A percentile compares a stretch with the other conserved stretches of the same genome.
Evolutionary conservation across 2,113 vertebrate species (phyloP).

Genomic region (Mormoops blainvillei): DNA sequence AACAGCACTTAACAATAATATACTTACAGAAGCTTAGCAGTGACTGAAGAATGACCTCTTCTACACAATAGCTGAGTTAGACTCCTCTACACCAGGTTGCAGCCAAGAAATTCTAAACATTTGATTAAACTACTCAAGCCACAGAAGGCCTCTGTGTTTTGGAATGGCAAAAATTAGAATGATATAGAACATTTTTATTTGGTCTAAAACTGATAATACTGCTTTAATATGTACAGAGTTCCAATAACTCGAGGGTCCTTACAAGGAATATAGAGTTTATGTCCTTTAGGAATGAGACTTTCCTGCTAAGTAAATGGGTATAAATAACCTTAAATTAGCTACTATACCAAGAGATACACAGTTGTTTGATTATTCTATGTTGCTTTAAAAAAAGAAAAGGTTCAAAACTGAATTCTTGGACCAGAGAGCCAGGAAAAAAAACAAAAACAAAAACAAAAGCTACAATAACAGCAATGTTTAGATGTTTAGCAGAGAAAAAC

Average conservation of each 20-base stretch:
- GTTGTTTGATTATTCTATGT: background rate
- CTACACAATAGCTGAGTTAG: background rate
- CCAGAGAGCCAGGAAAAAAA: slow-evolving; percentile 5
- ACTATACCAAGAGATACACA: background rate
- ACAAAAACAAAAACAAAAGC: background rate
- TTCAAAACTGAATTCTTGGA: slow-evolving; percentile 20
- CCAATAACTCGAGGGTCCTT: background rate
- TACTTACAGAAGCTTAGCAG: background rate
- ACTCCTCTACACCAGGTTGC: background rate
- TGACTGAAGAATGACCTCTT: background rate
- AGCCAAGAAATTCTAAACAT: slow-evolving; percentile 29
- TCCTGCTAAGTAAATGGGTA: background rate
- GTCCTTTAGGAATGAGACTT: background rate
- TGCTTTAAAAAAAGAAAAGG: background rate
- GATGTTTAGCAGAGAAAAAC: background rate
- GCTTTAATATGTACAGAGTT: background rate
- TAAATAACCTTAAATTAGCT: slow-evolving; percentile 26
- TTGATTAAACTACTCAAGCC: background rate
- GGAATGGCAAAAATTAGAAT: slow-evolving; percentile 21
- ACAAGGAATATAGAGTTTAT: background rate
- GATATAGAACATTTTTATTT: slow-evolving; percentile 18
- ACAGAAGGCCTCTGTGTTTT: background rate
- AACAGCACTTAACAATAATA: background rate
- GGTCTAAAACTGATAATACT: background rate
- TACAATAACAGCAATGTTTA: slow-evolving; percentile 49